phyloP scores from a whole-genome alignment of 1,140 invertebrate genomes.

The Hyphantria cunea region DNA sequence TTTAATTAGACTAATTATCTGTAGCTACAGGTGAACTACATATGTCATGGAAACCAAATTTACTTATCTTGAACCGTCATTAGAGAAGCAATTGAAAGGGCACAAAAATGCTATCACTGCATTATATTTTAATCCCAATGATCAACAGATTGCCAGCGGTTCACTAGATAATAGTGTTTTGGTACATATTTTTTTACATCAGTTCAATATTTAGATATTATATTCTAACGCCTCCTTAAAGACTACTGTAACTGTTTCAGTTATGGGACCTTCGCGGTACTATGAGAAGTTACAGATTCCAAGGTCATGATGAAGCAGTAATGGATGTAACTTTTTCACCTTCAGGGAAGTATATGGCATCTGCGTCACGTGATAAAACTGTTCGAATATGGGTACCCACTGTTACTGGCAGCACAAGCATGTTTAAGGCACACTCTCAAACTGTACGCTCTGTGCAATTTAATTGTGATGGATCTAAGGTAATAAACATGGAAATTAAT shows the following conservation, averaged over 20 bases:
- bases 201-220: background rate
- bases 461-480: slow-evolving; percentile 87
- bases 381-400: slow-evolving; percentile 93
- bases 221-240: too few relatives aligned
- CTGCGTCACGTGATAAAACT: slow-evolving; percentile 90
- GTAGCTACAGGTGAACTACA: background rate
- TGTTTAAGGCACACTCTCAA: slow-evolving; percentile 90
- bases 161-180: slow-evolving; percentile 90
- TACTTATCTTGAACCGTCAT: slow-evolving; percentile 82
- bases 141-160: slow-evolving; percentile 88
- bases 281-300: slow-evolving; percentile 86
- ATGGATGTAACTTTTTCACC: slow-evolving; percentile 89
- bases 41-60: slow-evolving; percentile 41
- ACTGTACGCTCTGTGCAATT: slow-evolving; percentile 92
- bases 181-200: slow-evolving; percentile 53
- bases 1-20: too few relatives aligned
- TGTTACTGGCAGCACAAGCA: slow-evolving; percentile 86
- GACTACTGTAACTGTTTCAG: slow-evolving; percentile 50
- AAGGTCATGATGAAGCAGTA: slow-evolving; percentile 85
- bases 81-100: slow-evolving; percentile 91
- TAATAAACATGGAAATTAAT: slow-evolving; percentile 44
- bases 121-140: slow-evolving; percentile 89
- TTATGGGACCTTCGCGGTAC: slow-evolving; percentile 88
- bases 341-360: slow-evolving; percentile 90
- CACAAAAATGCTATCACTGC: slow-evolving; percentile 89